Percentiles rank a stretch among this genome's conserved stretches.
These are phyloP conservation scores for Cuniculus paca DNA, from an alignment of 2,797 vertebrate species.

Conservation along the genomic window DNA sequence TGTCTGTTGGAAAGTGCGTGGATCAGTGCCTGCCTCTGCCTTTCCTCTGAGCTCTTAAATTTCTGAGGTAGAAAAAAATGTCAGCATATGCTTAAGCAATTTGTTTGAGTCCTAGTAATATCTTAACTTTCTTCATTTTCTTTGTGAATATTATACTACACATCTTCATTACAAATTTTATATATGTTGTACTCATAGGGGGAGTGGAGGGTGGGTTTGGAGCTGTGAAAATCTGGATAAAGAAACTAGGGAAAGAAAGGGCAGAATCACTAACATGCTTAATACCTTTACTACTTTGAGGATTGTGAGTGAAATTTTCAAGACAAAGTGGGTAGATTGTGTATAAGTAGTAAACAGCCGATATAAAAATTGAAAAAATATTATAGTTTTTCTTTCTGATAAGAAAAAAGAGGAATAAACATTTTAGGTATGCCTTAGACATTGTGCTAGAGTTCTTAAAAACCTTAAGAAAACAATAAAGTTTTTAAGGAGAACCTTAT, in stretches of 20 bases:
- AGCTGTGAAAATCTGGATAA: background rate
- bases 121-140: background rate
- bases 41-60: too few relatives aligned
- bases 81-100: background rate
- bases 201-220: background rate
- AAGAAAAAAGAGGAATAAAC: background rate
- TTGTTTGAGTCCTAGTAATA: background rate
- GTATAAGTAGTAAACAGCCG: background rate
- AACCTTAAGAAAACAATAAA: background rate
- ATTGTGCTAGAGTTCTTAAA: background rate
- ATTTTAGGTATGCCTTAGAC: background rate
- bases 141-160: background rate
- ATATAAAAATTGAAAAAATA: background rate
- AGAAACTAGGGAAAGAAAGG: background rate
- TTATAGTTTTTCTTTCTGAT: background rate
- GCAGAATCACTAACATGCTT: background rate
- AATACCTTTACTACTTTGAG: background rate
- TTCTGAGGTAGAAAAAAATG: background rate
- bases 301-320: background rate
- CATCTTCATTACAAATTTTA: background rate
- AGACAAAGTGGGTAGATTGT: background rate
- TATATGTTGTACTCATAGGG: background rate
- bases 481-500: background rate
- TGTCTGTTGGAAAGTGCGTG: too few relatives aligned
- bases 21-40: too few relatives aligned